phyloP scores from a whole-genome alignment of 1,140 invertebrate species.

The Nomia melanderi region DNA sequence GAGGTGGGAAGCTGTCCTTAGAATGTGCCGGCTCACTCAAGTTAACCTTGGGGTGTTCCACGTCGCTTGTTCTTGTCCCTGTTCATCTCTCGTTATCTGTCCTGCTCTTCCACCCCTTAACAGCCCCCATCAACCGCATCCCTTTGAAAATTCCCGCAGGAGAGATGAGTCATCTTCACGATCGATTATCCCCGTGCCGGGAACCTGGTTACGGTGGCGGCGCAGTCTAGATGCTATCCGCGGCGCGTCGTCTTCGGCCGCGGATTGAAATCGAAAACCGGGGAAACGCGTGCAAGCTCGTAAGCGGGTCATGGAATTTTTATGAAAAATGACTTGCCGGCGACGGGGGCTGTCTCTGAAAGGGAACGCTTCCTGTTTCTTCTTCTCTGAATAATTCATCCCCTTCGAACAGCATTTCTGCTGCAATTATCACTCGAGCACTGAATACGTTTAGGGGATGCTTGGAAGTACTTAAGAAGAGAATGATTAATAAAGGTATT shows the following conservation, averaged over 20 bases:
- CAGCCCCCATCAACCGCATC: conserved; percentile 34
- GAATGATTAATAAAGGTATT: no score
- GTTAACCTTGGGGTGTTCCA: conserved; percentile 37
- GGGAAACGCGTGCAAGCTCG: not conserved
- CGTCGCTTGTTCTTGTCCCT: conserved; percentile 22
- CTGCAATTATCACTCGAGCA: not conserved
- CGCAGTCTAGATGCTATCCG: conserved; percentile 38
- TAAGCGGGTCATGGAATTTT: not conserved
- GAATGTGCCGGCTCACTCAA: conserved; percentile 15
- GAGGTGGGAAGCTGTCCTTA: conserved; percentile 15
- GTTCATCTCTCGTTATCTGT: not conserved
- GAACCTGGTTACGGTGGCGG: conserved; percentile 38
- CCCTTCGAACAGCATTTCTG: no score
- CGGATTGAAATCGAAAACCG: conserved; percentile 14
- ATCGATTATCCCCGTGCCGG: conserved; percentile 60
- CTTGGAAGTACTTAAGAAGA: no score
- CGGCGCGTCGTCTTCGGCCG: not conserved
- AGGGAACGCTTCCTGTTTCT: not conserved
- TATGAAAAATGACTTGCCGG: not conserved
- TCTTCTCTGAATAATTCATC: not conserved
- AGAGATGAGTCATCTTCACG: conserved; percentile 64
- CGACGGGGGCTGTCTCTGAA: not conserved
- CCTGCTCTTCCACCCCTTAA: not conserved
- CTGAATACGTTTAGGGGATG: no score
- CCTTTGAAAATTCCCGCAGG: conserved; percentile 53